Conservation (phyloP, 2,888 invertebrate species). For the Piscicola geometra region DNA sequence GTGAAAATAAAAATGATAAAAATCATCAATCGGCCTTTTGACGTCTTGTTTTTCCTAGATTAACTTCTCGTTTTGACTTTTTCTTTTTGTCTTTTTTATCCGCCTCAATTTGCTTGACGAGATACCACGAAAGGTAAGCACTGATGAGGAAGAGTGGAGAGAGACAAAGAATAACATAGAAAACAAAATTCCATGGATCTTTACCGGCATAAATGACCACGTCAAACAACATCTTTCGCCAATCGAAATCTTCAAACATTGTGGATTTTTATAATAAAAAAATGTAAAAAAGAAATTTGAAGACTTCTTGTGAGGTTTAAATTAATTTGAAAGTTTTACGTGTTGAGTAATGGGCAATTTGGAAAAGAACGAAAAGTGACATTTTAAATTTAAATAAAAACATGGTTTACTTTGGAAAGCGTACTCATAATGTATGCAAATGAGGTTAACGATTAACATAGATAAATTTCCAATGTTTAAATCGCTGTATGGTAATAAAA, state of each 20-base stretch:
- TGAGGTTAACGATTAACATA: no score
- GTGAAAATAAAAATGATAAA: no score
- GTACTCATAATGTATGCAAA: no score
- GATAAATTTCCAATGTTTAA: no score
- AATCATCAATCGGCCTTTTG: slow-evolving; percentile 42
- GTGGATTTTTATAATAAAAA: not conserved
- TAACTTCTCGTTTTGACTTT: slow-evolving; percentile 56
- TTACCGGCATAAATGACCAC: slow-evolving; percentile 53
- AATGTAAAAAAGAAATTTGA: no score
- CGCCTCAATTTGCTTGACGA: slow-evolving; percentile 59
- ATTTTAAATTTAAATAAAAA: no score
- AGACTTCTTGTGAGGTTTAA: no score
- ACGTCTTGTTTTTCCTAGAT: slow-evolving; percentile 52
- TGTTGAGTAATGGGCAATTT: no score
- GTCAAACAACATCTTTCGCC: slow-evolving; percentile 48
- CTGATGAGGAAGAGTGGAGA: slow-evolving; percentile 60
- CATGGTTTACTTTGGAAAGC: no score
- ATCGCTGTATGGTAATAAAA: no score
- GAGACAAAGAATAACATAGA: slow-evolving; percentile 58
- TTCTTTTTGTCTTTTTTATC: slow-evolving; percentile 59
- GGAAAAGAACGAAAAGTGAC: no score
- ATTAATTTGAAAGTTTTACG: no score
- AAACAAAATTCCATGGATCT: slow-evolving; percentile 58
- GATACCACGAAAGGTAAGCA: slow-evolving; percentile 59
- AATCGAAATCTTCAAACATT: slow-evolving; percentile 45